Evolutionary conservation across 2,113 vertebrate species (phyloP).

Genomic region (Semnornis frantzii): DNA sequence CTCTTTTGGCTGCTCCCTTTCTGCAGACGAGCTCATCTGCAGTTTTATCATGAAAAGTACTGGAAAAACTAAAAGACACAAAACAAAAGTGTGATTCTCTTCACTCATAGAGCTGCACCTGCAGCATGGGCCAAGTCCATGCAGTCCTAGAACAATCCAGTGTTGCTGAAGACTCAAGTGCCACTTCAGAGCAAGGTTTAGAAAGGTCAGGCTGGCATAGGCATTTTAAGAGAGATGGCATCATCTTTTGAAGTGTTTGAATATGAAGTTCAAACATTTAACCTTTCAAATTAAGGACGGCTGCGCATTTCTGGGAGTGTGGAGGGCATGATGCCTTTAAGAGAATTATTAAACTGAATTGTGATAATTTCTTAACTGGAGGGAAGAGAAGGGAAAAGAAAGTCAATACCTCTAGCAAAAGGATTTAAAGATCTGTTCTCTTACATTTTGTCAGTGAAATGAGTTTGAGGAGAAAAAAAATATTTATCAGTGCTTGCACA

Average conservation of each 20-base stretch:
- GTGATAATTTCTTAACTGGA: neutral
- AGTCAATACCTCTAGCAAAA: neutral
- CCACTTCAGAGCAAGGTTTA: neutral
- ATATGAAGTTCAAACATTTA: neutral
- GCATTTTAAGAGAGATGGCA: neutral
- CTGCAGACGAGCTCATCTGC: neutral
- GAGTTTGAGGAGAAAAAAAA: neutral
- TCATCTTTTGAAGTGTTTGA: neutral
- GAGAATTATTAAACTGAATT: neutral
- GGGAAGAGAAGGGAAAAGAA: neutral
- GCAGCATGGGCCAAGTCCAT: neutral
- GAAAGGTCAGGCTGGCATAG: neutral
- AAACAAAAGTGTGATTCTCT: accelerated
- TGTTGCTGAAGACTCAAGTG: neutral
- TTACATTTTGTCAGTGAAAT: neutral
- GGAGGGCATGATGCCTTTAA: neutral
- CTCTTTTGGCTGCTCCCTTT: neutral
- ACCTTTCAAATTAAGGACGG: neutral
- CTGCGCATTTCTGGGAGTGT: neutral
- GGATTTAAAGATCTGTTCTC: neutral
- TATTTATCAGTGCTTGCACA: neutral
- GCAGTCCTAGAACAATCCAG: neutral
- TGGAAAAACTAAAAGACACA: neutral
- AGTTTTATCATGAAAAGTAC: neutral
- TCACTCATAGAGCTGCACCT: neutral